Evolutionary conservation across 1,140 invertebrate species (phyloP), one percentile per base, ranked within the genome.

Genomic region (Bactericera cockerelli): DNA sequence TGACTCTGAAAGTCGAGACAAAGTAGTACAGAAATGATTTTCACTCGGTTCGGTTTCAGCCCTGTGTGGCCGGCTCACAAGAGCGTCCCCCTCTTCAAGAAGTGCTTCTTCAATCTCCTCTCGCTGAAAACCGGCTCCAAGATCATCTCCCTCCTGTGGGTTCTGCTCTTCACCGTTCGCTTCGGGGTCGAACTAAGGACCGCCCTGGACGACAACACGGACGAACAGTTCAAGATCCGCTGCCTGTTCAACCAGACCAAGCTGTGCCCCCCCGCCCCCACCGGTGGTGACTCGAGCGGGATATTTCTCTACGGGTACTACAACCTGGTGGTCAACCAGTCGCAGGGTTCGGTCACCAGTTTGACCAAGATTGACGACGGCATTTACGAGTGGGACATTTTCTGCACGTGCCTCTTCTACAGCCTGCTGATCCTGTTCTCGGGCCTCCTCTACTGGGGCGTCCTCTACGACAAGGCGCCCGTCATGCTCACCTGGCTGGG

Each of bases 61-160:
- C 19, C 42, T n/a, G 19, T 8, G 8, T 49, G 42, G 42, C 42
- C 42, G 6, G 42, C 42, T 10, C 42, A 49, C 42, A 49, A 49
- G 19, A 49, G 19, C 8, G 6, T 49, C 8, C 42, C 42, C 42
- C 6, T 49, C 22, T 49, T 49, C 42, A 22, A 49, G 42, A 49
- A 49, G n/a, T 49, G 42, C 19, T 49, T 49, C 42, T 49, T 49
- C 42, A 49, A 49, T 49, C 42, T 49, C 22, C 42, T 49, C 42
- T 49, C 42, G 42, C 22, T 49, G 4, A 49, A 49, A n/a, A 49
- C 42, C 42, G 42, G 42, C 3, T 49, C 4, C n/a, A 49, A 49
- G 22, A 16, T 49, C 4, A 49, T 49, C n/a, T 16, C 42, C 22
- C 42, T 49, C 4, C 42, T 49, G 6, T 49, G 42, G 42, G n/a